phyloP scores from a whole-genome alignment of 2,113 vertebrate genomes.

The Pitta sordida region DNA sequence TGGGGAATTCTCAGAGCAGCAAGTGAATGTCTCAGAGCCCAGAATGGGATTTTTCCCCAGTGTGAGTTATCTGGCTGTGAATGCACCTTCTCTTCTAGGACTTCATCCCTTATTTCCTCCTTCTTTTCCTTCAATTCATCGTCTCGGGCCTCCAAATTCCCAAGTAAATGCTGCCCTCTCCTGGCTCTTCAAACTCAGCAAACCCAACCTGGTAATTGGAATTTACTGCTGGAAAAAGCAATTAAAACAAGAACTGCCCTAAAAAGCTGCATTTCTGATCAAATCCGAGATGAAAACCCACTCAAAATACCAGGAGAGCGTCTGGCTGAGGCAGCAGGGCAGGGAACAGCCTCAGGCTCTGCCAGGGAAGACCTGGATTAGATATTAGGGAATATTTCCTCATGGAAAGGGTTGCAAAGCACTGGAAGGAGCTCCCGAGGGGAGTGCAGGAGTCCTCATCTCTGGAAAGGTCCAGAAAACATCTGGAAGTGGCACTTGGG shows the following conservation, averaged over 20 bases:
- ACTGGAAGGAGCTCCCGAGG: background rate
- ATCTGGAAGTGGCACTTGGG: background rate
- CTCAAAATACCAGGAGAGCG: background rate
- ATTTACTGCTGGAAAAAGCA: background rate
- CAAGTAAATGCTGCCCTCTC: constrained; percentile 68
- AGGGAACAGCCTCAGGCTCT: background rate
- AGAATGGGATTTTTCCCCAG: background rate
- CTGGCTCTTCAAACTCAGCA: constrained; percentile 10
- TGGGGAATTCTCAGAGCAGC: background rate
- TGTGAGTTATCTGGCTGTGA: background rate
- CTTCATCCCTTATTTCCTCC: background rate
- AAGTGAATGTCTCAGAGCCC: background rate
- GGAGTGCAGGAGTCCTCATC: background rate
- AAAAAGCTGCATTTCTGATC: background rate
- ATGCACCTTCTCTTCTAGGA: background rate
- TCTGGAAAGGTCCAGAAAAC: background rate
- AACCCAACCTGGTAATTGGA: background rate
- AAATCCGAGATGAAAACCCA: background rate
- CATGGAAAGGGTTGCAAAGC: background rate
- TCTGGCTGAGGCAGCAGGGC: background rate
- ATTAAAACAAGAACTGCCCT: background rate
- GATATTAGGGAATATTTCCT: background rate
- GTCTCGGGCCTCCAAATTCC: background rate
- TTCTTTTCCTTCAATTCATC: background rate
- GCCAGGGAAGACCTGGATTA: background rate